A percentile compares a stretch with the other conserved stretches of the same genome.
Evolutionary conservation across 30 jellyfish, hydroid and myxozoan species (phyloP).

Genomic region (Hydra vulgaris): DNA sequence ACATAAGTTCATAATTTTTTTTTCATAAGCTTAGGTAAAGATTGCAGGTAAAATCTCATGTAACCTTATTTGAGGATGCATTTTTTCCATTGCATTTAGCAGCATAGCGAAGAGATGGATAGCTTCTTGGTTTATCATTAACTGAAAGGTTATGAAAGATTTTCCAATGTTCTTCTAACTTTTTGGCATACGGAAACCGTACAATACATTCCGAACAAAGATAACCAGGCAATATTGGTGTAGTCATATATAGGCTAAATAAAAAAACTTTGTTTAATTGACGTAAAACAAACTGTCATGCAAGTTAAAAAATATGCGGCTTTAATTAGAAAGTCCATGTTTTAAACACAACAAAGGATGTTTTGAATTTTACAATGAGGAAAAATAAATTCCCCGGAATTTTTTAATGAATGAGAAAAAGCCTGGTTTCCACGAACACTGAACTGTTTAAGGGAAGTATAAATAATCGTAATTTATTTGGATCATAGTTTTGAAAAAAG

Average conservation of each 20-base stretch:
- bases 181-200: slow-evolving; percentile 40
- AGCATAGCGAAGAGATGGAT: slow-evolving; percentile 13
- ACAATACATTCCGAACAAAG: slow-evolving; percentile 74
- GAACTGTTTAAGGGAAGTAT: not conserved
- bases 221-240: slow-evolving; percentile 19
- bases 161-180: slow-evolving; percentile 71
- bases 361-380: not conserved
- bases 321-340: not conserved
- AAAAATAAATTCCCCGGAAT: not conserved
- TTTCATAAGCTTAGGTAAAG: too few relatives aligned
- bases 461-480: not conserved
- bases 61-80: not conserved
- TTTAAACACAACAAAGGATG: not conserved
- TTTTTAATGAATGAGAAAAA: not conserved
- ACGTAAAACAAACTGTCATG: not conserved
- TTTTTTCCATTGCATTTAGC: not conserved
- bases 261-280: too few relatives aligned
- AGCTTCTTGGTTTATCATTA: slow-evolving; percentile 10
- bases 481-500: not conserved
- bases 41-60: not conserved
- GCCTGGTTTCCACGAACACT: not conserved
- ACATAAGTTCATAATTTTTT: too few relatives aligned
- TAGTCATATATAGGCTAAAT: not conserved
- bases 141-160: slow-evolving; percentile 43
- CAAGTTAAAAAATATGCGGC: not conserved